Conservation (phyloP, 2,888 invertebrate species). For the Zygothrica quintamaculata region DNA sequence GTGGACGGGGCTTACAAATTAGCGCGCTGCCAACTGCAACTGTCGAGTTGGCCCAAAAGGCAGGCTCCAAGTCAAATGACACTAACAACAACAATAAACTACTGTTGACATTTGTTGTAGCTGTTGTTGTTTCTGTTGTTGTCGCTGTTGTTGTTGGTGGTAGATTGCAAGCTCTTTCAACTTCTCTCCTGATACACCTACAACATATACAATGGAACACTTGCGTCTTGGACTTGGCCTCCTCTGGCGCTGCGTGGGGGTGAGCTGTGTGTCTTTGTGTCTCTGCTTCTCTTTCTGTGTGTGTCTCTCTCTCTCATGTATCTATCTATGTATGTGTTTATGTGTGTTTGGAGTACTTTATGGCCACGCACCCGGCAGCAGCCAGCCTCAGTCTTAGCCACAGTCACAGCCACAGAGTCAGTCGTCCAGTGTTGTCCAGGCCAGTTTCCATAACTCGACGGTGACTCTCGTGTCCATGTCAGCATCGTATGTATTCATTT, state of each 20-base stretch:
- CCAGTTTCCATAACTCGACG: slow-evolving; percentile 64
- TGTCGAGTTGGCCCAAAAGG: slow-evolving; percentile 73
- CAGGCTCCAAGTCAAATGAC: slow-evolving; percentile 77
- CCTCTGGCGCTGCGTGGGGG: slow-evolving; percentile 76
- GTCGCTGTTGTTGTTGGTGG: too few relatives aligned
- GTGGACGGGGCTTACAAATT: slow-evolving; percentile 74
- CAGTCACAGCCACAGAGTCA: slow-evolving; percentile 31
- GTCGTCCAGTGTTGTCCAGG: slow-evolving; percentile 27
- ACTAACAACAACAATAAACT: slow-evolving; percentile 80
- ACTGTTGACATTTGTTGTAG: slow-evolving; percentile 75
- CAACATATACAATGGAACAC: slow-evolving; percentile 73
- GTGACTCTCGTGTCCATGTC: slow-evolving; percentile 58
- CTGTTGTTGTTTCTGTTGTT: slow-evolving; percentile 31
- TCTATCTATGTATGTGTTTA: slow-evolving; percentile 31
- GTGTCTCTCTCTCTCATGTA: slow-evolving; percentile 28
- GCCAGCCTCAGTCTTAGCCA: slow-evolving; percentile 30
- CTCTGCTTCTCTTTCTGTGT: slow-evolving; percentile 24
- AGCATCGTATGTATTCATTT: slow-evolving; percentile 81
- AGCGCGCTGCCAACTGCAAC: slow-evolving; percentile 76
- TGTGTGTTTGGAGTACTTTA: slow-evolving; percentile 63
- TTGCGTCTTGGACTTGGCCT: slow-evolving; percentile 57
- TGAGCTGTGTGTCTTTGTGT: slow-evolving; percentile 52
- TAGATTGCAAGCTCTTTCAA: slow-evolving; percentile 54
- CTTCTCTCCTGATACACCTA: slow-evolving; percentile 35
- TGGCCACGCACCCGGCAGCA: slow-evolving; percentile 68